Conservation (phyloP, 53 echinoderm and acorn worm species). For the Zoroaster sp. region DNA sequence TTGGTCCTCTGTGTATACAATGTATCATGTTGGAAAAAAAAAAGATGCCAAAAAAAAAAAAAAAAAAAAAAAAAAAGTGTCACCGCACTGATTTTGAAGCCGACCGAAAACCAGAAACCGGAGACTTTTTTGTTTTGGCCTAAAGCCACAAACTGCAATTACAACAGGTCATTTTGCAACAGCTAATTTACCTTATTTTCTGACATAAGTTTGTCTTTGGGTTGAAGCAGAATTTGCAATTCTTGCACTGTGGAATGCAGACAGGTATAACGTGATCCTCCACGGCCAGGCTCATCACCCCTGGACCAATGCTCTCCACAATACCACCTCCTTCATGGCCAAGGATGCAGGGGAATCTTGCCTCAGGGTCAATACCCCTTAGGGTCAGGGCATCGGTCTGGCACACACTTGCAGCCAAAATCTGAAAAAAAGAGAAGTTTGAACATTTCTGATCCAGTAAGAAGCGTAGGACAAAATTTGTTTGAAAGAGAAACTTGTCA, state of each 20-base stretch:
- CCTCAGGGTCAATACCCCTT: slow-evolving; percentile 89
- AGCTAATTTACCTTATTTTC: slow-evolving; percentile 83
- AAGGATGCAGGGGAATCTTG: slow-evolving; percentile 91
- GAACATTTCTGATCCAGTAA: too few species aligned
- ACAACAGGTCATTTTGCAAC: too few species aligned
- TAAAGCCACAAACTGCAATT: too few species aligned
- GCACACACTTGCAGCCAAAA: slow-evolving; percentile 92
- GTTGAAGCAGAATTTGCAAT: slow-evolving; percentile 94
- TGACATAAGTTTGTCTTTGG: slow-evolving; percentile 93
- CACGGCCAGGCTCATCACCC: slow-evolving; percentile 72
- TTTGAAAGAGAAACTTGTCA: too few species aligned
- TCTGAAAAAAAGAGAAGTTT: slow-evolving; percentile 58
- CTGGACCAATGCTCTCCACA: slow-evolving; percentile 93
- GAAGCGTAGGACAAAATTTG: too few species aligned
- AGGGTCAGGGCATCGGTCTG: slow-evolving; percentile 96
- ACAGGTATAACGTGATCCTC: slow-evolving; percentile 97
- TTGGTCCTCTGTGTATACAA: too few species aligned
- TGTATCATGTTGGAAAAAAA: too few species aligned
- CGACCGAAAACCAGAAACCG: too few species aligned
- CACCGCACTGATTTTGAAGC: too few species aligned
- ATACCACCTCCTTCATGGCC: slow-evolving; percentile 98
- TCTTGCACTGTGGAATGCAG: slow-evolving; percentile 90
- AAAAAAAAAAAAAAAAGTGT: too few species aligned
- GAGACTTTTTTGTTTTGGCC: too few species aligned
- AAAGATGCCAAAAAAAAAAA: too few species aligned